A percentile compares a stretch with the other conserved stretches of the same genome.
These are phyloP conservation scores for Python bivittatus DNA, from an alignment of 2,113 vertebrate species.

Conservation along the genomic window DNA sequence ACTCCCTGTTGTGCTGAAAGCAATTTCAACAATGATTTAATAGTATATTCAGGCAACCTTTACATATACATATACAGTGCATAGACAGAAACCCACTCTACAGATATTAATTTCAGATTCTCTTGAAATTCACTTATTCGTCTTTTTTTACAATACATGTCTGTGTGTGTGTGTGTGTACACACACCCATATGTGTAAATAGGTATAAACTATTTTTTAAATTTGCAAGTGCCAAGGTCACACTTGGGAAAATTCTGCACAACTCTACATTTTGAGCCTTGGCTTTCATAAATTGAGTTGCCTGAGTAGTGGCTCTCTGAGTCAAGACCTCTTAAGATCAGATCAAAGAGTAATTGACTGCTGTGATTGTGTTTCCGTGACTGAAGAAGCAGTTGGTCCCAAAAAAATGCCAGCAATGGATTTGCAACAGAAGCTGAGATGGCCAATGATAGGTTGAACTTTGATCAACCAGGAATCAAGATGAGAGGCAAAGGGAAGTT, in stretches of 20 bases:
- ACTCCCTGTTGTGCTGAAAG: conserved; percentile 40
- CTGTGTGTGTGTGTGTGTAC: neutral
- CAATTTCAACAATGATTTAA: conserved; percentile 30
- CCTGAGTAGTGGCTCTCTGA: neutral
- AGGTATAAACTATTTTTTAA: neutral
- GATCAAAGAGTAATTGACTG: neutral
- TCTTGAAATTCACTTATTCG: neutral
- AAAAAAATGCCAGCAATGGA: neutral
- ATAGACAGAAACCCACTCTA: neutral
- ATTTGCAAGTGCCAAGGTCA: neutral
- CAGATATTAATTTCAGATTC: neutral
- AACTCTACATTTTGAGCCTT: neutral
- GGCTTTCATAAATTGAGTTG: neutral
- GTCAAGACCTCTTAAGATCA: neutral
- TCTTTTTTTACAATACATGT: neutral
- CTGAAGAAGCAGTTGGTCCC: neutral
- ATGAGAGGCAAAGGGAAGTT: neutral
- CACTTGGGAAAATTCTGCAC: neutral
- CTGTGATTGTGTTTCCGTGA: neutral
- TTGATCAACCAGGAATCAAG: neutral
- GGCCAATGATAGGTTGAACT: neutral
- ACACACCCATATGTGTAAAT: neutral
- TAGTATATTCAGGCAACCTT: neutral
- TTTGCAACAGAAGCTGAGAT: neutral
- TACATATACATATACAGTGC: neutral